Conservation (phyloP, 2,888 invertebrate species). For the Leptogaster cylindrica region DNA sequence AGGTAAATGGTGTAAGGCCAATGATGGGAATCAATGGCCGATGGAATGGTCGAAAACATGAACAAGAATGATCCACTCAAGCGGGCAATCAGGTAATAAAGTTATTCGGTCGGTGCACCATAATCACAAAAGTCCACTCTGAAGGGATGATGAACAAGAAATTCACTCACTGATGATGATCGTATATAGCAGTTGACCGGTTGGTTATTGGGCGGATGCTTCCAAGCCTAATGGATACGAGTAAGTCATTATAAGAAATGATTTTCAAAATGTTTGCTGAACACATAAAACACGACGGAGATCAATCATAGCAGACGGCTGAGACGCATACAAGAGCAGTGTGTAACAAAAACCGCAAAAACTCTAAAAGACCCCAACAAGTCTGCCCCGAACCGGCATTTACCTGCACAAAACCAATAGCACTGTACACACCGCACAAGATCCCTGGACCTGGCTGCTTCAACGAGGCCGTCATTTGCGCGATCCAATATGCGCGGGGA, state of each 20-base stretch:
- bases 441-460: background rate
- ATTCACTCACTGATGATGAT: conserved; percentile 32
- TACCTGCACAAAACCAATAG: conserved; percentile 25
- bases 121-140: conserved; percentile 36
- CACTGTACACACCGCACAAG: background rate
- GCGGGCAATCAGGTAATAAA: conserved; percentile 36
- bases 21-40: conserved; percentile 30
- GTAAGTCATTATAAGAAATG: conserved; percentile 41
- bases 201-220: conserved; percentile 37
- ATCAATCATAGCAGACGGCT: conserved; percentile 31
- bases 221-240: conserved; percentile 30
- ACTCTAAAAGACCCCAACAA: conserved; percentile 31
- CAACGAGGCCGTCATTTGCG: conserved; percentile 1
- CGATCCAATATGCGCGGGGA: background rate
- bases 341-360: conserved; percentile 38
- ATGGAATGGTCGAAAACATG: conserved; percentile 20
- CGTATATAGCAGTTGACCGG: conserved; percentile 32
- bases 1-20: conserved; percentile 35
- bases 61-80: conserved; percentile 16
- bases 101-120: conserved; percentile 39
- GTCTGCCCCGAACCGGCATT: conserved; percentile 17
- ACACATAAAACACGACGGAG: conserved; percentile 28
- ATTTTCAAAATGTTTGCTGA: conserved; percentile 38
- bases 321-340: background rate
- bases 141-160: conserved; percentile 40